These are phyloP conservation scores for Blastobasis adustella DNA, from an alignment of 2,888 invertebrate species.

Conservation along the genomic window DNA sequence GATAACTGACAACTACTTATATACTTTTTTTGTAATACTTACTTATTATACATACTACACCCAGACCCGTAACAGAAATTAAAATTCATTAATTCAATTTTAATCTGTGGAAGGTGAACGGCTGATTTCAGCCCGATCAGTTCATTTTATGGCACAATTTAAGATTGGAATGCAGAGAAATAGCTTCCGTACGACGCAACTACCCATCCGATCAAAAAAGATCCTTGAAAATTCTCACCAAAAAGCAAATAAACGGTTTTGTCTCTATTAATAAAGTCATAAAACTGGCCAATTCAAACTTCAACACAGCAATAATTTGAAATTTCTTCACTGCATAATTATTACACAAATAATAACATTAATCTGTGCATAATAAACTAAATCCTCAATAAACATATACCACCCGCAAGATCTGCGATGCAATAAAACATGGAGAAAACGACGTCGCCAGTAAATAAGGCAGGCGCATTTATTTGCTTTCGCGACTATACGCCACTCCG, in stretches of 20 bases:
- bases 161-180: too few species aligned
- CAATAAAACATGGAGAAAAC: conserved; percentile 32
- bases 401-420: conserved; percentile 18
- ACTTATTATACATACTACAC: too few species aligned
- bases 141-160: too few species aligned
- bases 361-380: neutral
- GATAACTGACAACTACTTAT: too few species aligned
- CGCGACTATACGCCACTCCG: neutral
- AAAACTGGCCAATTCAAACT: neutral
- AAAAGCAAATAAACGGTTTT: neutral
- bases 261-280: neutral
- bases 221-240: neutral
- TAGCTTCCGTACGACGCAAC: too few species aligned
- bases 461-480: conserved; percentile 31
- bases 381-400: conserved; percentile 8
- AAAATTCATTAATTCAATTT: too few species aligned
- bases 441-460: conserved; percentile 28
- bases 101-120: too few species aligned
- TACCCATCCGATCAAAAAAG: too few species aligned
- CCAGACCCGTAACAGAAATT: too few species aligned
- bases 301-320: neutral
- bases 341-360: neutral
- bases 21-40: too few species aligned
- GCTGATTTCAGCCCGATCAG: too few species aligned
- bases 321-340: neutral